These are phyloP conservation scores for Cynaeus angustus DNA, from an alignment of 2,888 invertebrate species.

Conservation along the genomic window DNA sequence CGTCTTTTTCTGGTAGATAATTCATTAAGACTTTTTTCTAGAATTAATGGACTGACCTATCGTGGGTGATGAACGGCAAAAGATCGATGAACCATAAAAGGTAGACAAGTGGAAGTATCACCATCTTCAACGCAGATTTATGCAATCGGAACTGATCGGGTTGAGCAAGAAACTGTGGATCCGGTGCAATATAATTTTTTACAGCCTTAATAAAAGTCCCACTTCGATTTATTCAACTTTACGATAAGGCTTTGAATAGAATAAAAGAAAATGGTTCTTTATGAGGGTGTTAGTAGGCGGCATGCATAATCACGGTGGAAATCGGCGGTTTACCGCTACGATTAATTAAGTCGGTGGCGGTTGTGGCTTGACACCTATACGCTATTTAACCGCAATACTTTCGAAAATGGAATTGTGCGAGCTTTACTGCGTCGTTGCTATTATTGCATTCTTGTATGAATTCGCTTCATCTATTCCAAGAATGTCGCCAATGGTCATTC, in stretches of 20 bases:
- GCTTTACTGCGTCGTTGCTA: no score
- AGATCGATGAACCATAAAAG: constrained; percentile 16
- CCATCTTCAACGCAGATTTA: constrained; percentile 28
- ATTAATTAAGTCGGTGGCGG: constrained; percentile 56
- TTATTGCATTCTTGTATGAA: no score
- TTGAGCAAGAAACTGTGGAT: constrained; percentile 35
- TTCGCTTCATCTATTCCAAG: constrained; percentile 26
- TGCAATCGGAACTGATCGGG: constrained; percentile 24
- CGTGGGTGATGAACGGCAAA: constrained; percentile 15
- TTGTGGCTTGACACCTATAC: constrained; percentile 40
- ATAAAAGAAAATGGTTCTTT: constrained; percentile 52
- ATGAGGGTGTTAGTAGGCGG: constrained; percentile 54
- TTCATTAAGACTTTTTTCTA: constrained; percentile 27
- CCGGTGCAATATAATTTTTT: constrained; percentile 50
- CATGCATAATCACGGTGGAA: constrained; percentile 52
- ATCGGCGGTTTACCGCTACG: constrained; percentile 51
- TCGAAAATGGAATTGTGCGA: no score
- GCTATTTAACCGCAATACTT: constrained; percentile 2
- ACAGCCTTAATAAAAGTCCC: constrained; percentile 49
- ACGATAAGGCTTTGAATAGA: constrained; percentile 48
- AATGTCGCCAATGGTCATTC: constrained; percentile 31
- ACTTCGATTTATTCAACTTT: constrained; percentile 49
- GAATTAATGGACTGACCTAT: constrained; percentile 10
- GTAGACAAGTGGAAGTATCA: constrained; percentile 29
- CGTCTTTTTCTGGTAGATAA: constrained; percentile 13